Base-by-base conservation (phyloP, 2,113 vertebrate genomes). In the Syrmaticus mikado region DNA sequence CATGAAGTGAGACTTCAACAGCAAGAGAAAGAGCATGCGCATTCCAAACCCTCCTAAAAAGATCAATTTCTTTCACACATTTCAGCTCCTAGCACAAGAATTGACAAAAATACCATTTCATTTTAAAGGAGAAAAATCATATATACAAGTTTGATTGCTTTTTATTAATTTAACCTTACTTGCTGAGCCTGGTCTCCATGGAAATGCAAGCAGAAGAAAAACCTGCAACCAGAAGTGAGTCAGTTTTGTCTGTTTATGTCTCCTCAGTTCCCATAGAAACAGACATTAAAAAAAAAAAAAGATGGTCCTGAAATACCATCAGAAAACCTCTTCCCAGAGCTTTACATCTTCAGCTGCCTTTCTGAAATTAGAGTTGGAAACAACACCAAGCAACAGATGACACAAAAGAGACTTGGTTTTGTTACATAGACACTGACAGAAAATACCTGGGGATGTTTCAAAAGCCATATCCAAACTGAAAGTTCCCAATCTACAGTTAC, bases 221-320 rank as follows among this genome's bases (percentile, higher is more conserved):
- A 92, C 81, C 93, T 96, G 90, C 80, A 85, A 95, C 20, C 55
- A 97, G 75, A 94, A 95, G 52, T 81, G 83, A 97, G 85, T 92
- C 89, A 96, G 92, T 94, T 95, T 86, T 91, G 87, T 68, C 87
- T 91, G 90, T 96, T 96, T 97, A 91, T 72, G 85, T 94, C 93
- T 91, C 92, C 36, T 76, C 72, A 52, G 94, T 96, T 95, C 36
- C 94, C 91, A 94, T 93, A 78, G 96, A 93, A 97, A 97, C 87
- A 93, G 95, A 95, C 84, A 74, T 86, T 64, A 80, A 76, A 62
- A 61, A 61, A n/a, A 71, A 71, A 40, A 53, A 88, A 77, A 70
- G 32, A 93, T 81, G 78, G 87, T 96, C 84, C 82, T 87, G 82
- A 95, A 96, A 94, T 85, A 89, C 89, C 82, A 95, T 82, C 14